Base-by-base conservation (phyloP, 2,888 invertebrate species). In the Dynastes hyllus region DNA sequence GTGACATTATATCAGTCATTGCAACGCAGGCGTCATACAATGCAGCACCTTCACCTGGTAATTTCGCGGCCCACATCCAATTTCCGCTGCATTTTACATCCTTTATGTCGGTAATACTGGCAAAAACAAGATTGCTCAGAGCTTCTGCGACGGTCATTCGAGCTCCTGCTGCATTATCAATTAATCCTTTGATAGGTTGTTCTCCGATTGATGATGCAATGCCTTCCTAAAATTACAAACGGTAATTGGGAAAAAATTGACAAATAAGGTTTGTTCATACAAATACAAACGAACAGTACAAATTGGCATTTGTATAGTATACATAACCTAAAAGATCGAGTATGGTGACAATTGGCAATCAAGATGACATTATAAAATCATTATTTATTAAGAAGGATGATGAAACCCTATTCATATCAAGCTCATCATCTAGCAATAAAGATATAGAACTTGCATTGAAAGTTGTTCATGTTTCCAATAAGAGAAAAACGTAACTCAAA, bases 21-120 rank as follows among this genome's bases (percentile, higher is more conserved):
- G 97, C 96, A 55, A 90, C 90, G 86, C 98, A 98, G 0, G 99
- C 97, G 80, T 94, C 94, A 81, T 94, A 95, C 37, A 99, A 90
- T 16, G 94, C 93, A 1, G 96, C 96, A 1, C 98, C 99, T 88
- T 98, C 98, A 0, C 95, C 96, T 0, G 95, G 94, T 22, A 97
- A 90, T 90, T 99, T 99, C 11, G 98, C 99, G 0, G 98, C 95
- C 99, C 99, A 99, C 99, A 99, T 99, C 99, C 99, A 99, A 89
- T 99, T 99, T n/a, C 97, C 99, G 58, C 97, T 98, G 88, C 98
- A 98, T 90, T 99, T 99, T 1, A 99, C 95, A 89, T 99, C 99
- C 89, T 94, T 91, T 29, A 94, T 84, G 77, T 91, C 91, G 0
- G 91, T 90, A 70, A 94, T 92, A 40, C 91, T 92, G 1, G 93